Evolutionary conservation across 35 echinoderm and acorn worm species (phyloP).

Genomic region (Lytechinus pictus): DNA sequence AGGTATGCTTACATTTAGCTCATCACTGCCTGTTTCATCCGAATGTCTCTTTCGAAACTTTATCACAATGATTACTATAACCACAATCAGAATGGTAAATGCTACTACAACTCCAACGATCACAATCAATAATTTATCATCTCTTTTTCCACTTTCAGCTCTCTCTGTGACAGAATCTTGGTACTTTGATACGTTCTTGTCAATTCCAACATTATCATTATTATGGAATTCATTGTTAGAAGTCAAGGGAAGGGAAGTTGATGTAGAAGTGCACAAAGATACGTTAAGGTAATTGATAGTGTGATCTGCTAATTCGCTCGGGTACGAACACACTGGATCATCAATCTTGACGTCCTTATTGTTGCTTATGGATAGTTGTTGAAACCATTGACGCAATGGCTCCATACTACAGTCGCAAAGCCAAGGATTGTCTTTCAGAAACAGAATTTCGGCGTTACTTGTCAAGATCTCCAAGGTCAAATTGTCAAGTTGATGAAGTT

Average conservation of each 20-base stretch:
- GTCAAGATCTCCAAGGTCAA: background rate
- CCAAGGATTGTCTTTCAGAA: conserved; percentile 6
- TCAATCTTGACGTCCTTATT: background rate
- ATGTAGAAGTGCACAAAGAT: background rate
- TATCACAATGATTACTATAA: no score
- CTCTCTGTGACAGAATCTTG: background rate
- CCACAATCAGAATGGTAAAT: background rate
- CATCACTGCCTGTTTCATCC: no score
- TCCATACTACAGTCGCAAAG: background rate
- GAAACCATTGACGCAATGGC: background rate
- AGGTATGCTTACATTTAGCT: no score
- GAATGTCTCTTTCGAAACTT: no score
- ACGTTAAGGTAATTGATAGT: background rate
- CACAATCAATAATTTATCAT: background rate
- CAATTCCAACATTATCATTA: background rate
- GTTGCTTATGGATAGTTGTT: background rate
- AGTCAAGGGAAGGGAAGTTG: no score
- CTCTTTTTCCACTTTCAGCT: background rate
- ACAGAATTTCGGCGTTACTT: background rate
- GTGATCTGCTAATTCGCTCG: background rate
- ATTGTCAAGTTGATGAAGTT: background rate
- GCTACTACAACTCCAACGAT: background rate
- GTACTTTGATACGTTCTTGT: background rate
- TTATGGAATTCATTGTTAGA: background rate
- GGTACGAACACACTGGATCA: background rate